phyloP scores from a whole-genome alignment of 2,888 invertebrate species.

The Sipha maydis region DNA sequence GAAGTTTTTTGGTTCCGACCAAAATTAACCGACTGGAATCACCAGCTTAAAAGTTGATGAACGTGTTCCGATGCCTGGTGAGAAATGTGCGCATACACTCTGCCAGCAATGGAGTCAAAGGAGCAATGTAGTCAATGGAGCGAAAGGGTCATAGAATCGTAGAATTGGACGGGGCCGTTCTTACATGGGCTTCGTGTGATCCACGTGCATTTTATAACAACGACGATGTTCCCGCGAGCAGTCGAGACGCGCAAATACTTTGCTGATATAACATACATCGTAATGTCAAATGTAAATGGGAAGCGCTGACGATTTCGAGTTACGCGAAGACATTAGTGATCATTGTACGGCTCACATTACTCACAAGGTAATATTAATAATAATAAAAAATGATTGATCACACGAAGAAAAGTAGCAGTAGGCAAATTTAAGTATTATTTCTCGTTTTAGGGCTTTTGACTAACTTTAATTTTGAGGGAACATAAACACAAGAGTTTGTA shows the following conservation, averaged over 20 bases:
- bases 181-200: too few relatives aligned
- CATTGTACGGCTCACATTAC: constrained; percentile 6
- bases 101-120: not conserved
- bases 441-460: constrained; percentile 4
- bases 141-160: not conserved
- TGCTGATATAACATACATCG: not conserved
- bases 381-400: constrained; percentile 34
- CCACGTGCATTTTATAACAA: not conserved
- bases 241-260: not conserved
- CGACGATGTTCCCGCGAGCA: constrained; percentile 1
- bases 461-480: not conserved
- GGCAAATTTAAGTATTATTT: constrained; percentile 38
- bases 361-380: not conserved
- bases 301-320: constrained; percentile 2
- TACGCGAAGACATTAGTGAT: constrained; percentile 11
- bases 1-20: not conserved
- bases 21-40: not conserved
- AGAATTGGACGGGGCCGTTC: not conserved
- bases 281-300: not conserved
- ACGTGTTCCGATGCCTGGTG: not conserved
- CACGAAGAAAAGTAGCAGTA: not conserved
- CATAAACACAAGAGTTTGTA: constrained; percentile 12
- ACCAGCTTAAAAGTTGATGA: not conserved
- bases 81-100: too few relatives aligned
- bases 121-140: not conserved